Base-by-base conservation (phyloP, 2,113 vertebrate species). In the Phalacrocorax pelagicus region DNA sequence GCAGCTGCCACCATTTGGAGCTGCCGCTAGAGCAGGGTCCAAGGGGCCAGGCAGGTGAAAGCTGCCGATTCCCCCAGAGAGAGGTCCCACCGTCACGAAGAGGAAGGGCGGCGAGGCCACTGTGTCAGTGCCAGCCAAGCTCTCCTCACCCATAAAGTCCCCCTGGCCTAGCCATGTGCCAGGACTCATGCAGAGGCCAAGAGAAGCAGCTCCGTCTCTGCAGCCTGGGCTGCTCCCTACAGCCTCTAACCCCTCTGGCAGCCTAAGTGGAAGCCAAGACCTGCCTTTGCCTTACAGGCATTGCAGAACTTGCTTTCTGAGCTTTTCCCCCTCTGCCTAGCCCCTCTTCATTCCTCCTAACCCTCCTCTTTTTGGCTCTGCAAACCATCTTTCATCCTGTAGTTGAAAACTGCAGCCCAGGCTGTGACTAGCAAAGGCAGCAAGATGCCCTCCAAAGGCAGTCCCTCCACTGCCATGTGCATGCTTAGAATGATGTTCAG, bases 41-140 rank as follows among this genome's bases (percentile, higher is more conserved):
- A 5, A 1, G 9, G 44, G 20, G 3, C 34, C 34, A 7, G 12
- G 51, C 5, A 4, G 51, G 22, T 9, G 36, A 24, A 22, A 27
- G 21, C 57, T 49, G 38, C 30, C 0, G 0, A 26, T 21, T 11
- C 19, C 22, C 21, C 27, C 14, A 0, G 1, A 29, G 46, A 62
- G 16, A 44, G 18, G 10, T 36, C 26, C 44, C 26, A 5, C 22
- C 1, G 2, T 10, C 42, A 51, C 77, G 42, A 69, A 1, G 9
- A 52, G 51, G 67, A 57, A 36, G 36, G 36, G 18, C 6, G 3
- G 6, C 0, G 2, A 44, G 63, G 32, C 38, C 13, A 1, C 38
- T 2, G 1, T 21, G 19, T 17, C n/a, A 36, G 34, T 1, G 1
- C 19, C 44, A 44, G 23, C 32, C 0, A 0, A 74, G 22, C 47